These are phyloP conservation scores for Sciurus niger DNA, from an alignment of 2,113 vertebrate species.

Conservation along the genomic window DNA sequence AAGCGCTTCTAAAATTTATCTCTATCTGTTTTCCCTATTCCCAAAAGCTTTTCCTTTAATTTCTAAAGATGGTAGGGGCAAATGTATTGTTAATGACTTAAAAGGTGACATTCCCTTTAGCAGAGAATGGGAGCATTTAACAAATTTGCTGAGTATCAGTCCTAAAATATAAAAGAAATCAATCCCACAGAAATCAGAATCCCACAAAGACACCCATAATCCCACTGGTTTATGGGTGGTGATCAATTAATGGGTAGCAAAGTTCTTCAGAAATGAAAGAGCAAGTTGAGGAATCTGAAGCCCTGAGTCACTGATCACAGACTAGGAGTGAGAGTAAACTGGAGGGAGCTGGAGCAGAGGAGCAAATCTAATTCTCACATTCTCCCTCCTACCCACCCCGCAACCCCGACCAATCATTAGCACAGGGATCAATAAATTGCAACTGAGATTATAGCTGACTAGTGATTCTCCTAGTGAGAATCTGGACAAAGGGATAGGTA, in stretches of 20 bases:
- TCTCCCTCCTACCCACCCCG: rapidly evolving
- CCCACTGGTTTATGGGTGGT: not conserved
- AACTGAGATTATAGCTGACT: not conserved
- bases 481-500: not conserved
- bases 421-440: not conserved
- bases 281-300: not conserved
- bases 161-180: not conserved
- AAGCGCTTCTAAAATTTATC: conserved; percentile 7
- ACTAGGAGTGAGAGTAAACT: not conserved
- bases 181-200: not conserved
- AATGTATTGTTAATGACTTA: not conserved
- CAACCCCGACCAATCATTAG: not conserved
- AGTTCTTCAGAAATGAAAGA: not conserved
- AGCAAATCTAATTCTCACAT: not conserved
- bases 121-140: not conserved
- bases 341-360: not conserved
- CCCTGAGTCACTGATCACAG: not conserved
- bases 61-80: not conserved
- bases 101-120: not conserved
- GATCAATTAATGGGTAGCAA: not conserved
- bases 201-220: not conserved
- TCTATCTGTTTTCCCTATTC: not conserved
- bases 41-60: not conserved
- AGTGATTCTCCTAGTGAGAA: not conserved
- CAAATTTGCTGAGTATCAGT: not conserved